Percentiles rank a stretch among this genome's conserved stretches.
These are phyloP conservation scores for Burhinus oedicnemus DNA, from an alignment of 2,113 vertebrate species.

Conservation along the genomic window DNA sequence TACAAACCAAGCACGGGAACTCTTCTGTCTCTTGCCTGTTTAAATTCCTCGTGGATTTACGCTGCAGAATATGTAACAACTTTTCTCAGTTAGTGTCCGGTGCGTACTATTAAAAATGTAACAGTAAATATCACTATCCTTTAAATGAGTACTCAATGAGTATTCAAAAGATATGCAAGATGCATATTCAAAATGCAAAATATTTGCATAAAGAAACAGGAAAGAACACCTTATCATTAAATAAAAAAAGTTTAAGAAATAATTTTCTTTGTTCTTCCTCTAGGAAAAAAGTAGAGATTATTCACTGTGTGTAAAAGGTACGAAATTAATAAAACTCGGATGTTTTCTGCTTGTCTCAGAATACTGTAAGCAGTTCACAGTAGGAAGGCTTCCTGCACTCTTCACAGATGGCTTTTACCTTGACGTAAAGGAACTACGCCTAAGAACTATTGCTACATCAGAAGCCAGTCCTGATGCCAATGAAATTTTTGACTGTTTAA, in stretches of 20 bases:
- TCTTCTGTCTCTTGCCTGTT: neutral
- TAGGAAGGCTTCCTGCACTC: neutral
- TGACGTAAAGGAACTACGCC: neutral
- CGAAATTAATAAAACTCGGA: neutral
- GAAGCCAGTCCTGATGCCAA: neutral
- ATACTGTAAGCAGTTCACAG: neutral
- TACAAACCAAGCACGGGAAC: too few species aligned
- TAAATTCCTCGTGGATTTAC: too few species aligned
- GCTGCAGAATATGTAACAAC: rapidly evolving
- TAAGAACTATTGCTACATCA: neutral
- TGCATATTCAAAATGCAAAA: neutral
- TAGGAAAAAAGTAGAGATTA: neutral
- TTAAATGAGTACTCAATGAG: neutral
- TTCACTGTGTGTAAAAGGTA: neutral
- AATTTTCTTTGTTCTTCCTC: neutral
- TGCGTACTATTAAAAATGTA: rapidly evolving
- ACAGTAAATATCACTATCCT: neutral
- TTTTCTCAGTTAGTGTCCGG: rapidly evolving
- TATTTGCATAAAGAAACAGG: neutral
- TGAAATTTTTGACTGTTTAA: neutral
- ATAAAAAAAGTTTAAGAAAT: neutral
- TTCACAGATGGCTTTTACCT: neutral
- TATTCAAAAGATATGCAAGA: neutral
- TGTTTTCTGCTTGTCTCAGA: neutral
- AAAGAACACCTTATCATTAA: neutral